Base-by-base conservation (phyloP, 1,140 invertebrate genomes). In the Hyphantria cunea region DNA sequence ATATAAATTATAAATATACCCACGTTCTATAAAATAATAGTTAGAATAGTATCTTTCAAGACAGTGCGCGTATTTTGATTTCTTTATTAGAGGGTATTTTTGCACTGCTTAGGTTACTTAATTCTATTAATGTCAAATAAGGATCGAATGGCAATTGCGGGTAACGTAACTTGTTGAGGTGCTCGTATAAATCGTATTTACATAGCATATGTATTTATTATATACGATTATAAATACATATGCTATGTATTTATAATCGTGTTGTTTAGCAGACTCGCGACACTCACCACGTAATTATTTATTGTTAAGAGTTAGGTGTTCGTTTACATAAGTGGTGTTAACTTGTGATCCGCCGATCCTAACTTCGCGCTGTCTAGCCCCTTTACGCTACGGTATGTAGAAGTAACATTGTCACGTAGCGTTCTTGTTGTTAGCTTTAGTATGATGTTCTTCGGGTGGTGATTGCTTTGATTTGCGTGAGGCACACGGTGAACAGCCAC, bases 371-470 rank as follows among this genome's bases (percentile, higher is more conserved):
- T 11, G 39, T 11, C 11, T n/a, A 11, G 8, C 4, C 39, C 7
- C 39, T 11, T 11, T 4, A 11, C 11, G 39, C 6, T n/a, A 41
- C 39, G 39, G n/a, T 4, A 41, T 11, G 53, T 37, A 13, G 52
- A 14, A 10, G 50, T 48, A n/a, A 64, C 3, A 9, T 56, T 64
- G 6, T 72, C 66, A 13, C 70, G 34, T n/a, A 51, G 45, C 1
- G 66, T 33, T 8, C 60, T 52, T 0, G 53, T 31, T 0, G 49
- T 60, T 13, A 68, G 62, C 48, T 68, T 72, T 11, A 61, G 48
- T 14, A 66, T 61, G 14, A 68, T 63, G 45, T 67, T 72, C 51
- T 72, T 72, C 9, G 64, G 64, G 39, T 54, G 49, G n/a, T 9
- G 25, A 48, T 51, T 53, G 11, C 63, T 54, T 14, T 53, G 45